A percentile compares a stretch with the other conserved stretches of the same genome.
These are phyloP conservation scores for Strongylocentrotus purpuratus DNA, from an alignment of 35 echinoderm and acorn worm species.

Conservation along the genomic window DNA sequence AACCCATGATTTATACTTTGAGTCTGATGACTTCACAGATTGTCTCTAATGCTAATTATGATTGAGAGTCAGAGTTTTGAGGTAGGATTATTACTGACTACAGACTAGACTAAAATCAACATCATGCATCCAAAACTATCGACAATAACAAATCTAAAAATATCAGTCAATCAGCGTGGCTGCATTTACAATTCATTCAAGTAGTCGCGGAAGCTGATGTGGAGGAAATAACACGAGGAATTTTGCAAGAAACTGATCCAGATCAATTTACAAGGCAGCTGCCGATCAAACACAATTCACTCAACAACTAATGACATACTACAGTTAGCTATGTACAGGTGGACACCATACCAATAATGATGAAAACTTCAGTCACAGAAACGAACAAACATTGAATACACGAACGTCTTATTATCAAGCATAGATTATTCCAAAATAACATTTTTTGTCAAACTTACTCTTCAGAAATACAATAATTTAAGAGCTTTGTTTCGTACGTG, in stretches of 20 bases:
- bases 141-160: not conserved
- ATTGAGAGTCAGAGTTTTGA: not conserved
- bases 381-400: constrained; percentile 34
- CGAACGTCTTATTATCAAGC: constrained; percentile 16
- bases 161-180: not conserved
- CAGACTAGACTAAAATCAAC: not conserved
- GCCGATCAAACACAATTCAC: constrained; percentile 2
- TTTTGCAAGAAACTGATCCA: not conserved
- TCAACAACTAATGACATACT: not conserved
- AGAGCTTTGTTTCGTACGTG: constrained; percentile 18
- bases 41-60: constrained; percentile 4
- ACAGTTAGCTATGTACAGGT: not conserved
- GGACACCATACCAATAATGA: constrained; percentile 1
- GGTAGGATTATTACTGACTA: not conserved
- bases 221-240: not conserved
- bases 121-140: not conserved
- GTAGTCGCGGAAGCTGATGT: not conserved
- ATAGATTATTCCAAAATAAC: constrained; percentile 52
- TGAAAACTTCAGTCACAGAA: not conserved
- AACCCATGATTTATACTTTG: not conserved
- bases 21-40: not conserved
- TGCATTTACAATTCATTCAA: not conserved
- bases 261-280: not conserved
- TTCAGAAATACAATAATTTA: constrained; percentile 24
- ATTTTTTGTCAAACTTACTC: not conserved